Conservation (phyloP, 2,888 invertebrate genomes). For the Mesorhabditis belari region DNA sequence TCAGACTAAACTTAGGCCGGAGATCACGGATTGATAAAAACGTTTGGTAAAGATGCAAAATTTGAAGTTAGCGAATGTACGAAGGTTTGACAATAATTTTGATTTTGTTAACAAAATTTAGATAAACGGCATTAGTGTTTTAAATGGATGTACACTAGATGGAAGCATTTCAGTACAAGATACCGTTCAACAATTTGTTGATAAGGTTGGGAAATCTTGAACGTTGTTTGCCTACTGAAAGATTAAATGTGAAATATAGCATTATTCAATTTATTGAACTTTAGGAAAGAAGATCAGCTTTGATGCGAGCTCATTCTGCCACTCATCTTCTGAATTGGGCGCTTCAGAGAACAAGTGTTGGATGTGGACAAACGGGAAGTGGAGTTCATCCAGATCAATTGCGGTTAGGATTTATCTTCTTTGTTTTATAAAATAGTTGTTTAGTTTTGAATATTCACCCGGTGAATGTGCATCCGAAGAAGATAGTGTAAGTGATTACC, state of each 20-base stretch:
- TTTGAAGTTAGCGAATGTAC: not conserved
- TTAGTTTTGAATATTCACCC: not conserved
- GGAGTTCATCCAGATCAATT: constrained; percentile 12
- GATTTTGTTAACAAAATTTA: not conserved
- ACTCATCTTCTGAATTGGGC: constrained; percentile 27
- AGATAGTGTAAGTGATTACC: no score
- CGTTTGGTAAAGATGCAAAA: no score
- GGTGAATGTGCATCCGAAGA: not conserved
- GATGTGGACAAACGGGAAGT: constrained; percentile 19
- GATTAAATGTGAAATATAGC: no score
- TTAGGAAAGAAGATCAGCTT: constrained; percentile 6
- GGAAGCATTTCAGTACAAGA: constrained; percentile 2
- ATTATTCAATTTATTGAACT: no score
- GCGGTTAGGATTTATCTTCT: not conserved
- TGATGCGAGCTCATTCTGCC: constrained; percentile 27
- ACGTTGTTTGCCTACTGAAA: no score
- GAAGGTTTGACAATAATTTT: no score
- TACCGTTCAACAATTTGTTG: constrained; percentile 8
- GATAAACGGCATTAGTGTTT: not conserved
- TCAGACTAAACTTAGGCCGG: not conserved
- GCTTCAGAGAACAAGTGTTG: constrained; percentile 9
- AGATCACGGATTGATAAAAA: not conserved
- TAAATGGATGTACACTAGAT: constrained; percentile 2
- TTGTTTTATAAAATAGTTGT: not conserved
- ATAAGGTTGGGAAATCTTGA: not conserved